Conservation (phyloP, 1,140 invertebrate genomes). For the Drosophila orena region DNA sequence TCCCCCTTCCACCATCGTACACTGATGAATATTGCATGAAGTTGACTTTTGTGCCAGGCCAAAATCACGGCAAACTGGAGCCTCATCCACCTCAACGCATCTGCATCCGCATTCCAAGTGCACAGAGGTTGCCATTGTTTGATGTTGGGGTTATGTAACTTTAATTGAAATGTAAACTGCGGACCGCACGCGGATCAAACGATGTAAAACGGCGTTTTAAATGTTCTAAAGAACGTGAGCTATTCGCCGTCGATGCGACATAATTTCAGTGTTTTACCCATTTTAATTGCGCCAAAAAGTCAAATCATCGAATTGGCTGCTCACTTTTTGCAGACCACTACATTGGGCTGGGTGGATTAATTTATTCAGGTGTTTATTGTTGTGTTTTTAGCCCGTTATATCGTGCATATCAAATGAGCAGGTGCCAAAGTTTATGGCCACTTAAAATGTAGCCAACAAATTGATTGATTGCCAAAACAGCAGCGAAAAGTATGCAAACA, state of each 20-base stretch:
- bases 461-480: slow-evolving; percentile 24
- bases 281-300: slow-evolving; percentile 75
- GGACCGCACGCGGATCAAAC: slow-evolving; percentile 74
- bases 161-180: slow-evolving; percentile 81
- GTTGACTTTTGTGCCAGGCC: slow-evolving; percentile 76
- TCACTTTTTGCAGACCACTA: slow-evolving; percentile 7
- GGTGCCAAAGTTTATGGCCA: slow-evolving; percentile 10
- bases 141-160: slow-evolving; percentile 75
- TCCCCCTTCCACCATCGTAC: too few relatives aligned
- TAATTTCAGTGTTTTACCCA: slow-evolving; percentile 54
- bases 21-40: slow-evolving; percentile 81
- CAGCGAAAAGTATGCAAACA: slow-evolving; percentile 13
- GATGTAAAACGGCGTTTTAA: slow-evolving; percentile 71
- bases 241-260: slow-evolving; percentile 24
- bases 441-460: slow-evolving; percentile 25
- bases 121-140: slow-evolving; percentile 41
- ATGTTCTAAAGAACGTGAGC: slow-evolving; percentile 66
- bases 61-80: slow-evolving; percentile 70
- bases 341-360: slow-evolving; percentile 10
- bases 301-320: slow-evolving; percentile 50
- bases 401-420: slow-evolving; percentile 69
- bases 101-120: slow-evolving; percentile 17
- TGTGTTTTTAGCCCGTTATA: slow-evolving; percentile 57
- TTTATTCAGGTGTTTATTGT: slow-evolving; percentile 68
- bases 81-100: slow-evolving; percentile 43